phyloP scores from a whole-genome alignment of 2,113 vertebrate species.

The Suncus etruscus region DNA sequence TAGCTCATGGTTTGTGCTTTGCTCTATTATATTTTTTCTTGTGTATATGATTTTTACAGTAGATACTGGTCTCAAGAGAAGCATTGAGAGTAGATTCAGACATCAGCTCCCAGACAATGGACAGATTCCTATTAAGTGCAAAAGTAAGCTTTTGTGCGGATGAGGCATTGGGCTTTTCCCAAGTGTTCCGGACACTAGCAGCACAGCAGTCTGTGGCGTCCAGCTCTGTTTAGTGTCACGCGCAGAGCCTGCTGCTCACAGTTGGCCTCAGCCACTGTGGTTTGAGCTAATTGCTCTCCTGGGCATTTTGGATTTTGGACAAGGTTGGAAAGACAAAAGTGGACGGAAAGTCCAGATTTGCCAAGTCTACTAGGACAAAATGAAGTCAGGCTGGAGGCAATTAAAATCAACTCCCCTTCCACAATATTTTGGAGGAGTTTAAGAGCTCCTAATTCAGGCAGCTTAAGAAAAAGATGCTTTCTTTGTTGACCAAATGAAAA shows the following conservation, averaged over 20 bases:
- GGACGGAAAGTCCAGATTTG: conserved; percentile 22
- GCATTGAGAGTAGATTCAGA: not conserved
- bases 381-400: conserved; percentile 42
- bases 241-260: not conserved
- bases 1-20: not conserved
- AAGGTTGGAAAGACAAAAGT: conserved; percentile 53
- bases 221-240: not conserved
- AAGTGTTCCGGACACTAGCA: not conserved
- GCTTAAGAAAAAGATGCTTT: conserved; percentile 50
- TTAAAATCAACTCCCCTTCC: conserved; percentile 57
- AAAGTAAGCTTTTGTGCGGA: not conserved
- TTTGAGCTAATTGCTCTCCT: conserved; percentile 46
- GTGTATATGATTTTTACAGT: not conserved
- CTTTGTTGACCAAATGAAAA: conserved; percentile 60
- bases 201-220: not conserved
- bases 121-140: not conserved
- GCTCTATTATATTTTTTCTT: not conserved
- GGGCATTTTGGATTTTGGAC: conserved; percentile 59
- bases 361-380: conserved; percentile 38
- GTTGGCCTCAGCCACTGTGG: not conserved
- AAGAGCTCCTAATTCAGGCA: conserved; percentile 38
- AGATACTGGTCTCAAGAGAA: not conserved
- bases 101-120: not conserved
- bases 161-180: not conserved
- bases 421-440: conserved; percentile 53